Base-by-base conservation (phyloP, 2,113 vertebrate species). In the Ctenodactylus gundi region DNA sequence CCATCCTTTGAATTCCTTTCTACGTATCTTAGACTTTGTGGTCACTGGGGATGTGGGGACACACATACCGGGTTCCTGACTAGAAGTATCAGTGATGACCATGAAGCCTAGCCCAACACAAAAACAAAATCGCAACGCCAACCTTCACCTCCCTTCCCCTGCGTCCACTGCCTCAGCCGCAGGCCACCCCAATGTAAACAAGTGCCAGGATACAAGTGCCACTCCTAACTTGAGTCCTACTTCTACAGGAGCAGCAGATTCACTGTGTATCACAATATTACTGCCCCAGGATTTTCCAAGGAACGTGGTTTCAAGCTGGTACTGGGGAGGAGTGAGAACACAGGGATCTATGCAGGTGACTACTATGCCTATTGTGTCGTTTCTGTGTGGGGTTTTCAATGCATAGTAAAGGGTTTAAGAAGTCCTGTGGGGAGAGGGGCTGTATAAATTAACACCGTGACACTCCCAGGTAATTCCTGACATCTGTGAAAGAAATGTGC, bases 81-180 rank as follows among this genome's bases (percentile, higher is more conserved):
- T 0, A 21, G 53, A 44, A 31, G 2, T 1, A 17, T 44, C 5
- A 0, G 49, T 15, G 60, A 14, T 17, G 65, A 39, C 8, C 8
- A 62, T 1, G 23, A 36, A 14, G 14, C 15, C 65, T 7, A 25
- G 15, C 8, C 9, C 3, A 0, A 31, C 1, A 4, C 0, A 1
- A 64, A 31, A 4, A 72, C 29, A 44, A 62, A 14, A 1, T 0
- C 51, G 4, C 13, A 1, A 0, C 0, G 5, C 51, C 58, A 5
- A 6, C 9, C 6, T 9, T 10, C 1, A 31, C 3, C 13, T 10
- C 1, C 0, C 31, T 25, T 57, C 34, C 1, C 3, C 0, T 17
- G 12, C 17, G 4, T 1, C 7, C 46, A 15, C 12, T 12, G 39
- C 55, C 12, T 60, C 25, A 1, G 73, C 44, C 67, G 31, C 11